Evolutionary conservation across 2,888 invertebrate genomes (phyloP).

Genomic region (Saturnia japonica): DNA sequence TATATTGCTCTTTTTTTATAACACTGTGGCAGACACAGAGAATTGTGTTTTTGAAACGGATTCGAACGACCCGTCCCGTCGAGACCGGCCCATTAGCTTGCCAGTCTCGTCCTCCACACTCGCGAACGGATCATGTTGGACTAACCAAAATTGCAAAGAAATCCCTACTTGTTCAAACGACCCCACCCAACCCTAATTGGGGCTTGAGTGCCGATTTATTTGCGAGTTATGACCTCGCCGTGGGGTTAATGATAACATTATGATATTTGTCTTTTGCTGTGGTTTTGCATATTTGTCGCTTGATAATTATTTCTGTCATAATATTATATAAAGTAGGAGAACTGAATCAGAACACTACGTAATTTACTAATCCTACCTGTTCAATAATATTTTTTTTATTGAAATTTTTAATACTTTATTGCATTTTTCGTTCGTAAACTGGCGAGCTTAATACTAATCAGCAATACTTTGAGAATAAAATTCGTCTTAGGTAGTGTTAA

Average conservation of each 20-base stretch:
- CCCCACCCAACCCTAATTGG: constrained; percentile 65
- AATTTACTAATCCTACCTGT: not conserved
- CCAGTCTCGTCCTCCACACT: constrained; percentile 67
- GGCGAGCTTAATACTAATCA: too few relatives aligned
- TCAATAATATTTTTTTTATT: too few relatives aligned
- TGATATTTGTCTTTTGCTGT: constrained; percentile 38
- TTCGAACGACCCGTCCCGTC: not conserved
- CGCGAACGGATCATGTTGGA: constrained; percentile 73
- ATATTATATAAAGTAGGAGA: not conserved
- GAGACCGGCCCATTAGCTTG: constrained; percentile 56
- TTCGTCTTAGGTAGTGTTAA: too few relatives aligned
- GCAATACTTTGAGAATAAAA: not conserved
- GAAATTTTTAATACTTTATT: too few relatives aligned
- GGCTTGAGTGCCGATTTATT: constrained; percentile 73
- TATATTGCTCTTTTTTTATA: not conserved
- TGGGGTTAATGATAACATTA: constrained; percentile 51
- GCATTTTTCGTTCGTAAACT: too few relatives aligned
- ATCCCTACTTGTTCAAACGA: constrained; percentile 59
- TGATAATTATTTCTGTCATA: not conserved
- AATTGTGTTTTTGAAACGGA: constrained; percentile 21
- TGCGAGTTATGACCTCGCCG: constrained; percentile 62
- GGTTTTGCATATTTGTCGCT: constrained; percentile 36
- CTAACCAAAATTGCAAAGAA: constrained; percentile 76
- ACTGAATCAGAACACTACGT: not conserved
- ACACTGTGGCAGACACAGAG: constrained; percentile 17